Evolutionary conservation across 1,140 invertebrate species (phyloP).

Genomic region (Drosophila simulans): DNA sequence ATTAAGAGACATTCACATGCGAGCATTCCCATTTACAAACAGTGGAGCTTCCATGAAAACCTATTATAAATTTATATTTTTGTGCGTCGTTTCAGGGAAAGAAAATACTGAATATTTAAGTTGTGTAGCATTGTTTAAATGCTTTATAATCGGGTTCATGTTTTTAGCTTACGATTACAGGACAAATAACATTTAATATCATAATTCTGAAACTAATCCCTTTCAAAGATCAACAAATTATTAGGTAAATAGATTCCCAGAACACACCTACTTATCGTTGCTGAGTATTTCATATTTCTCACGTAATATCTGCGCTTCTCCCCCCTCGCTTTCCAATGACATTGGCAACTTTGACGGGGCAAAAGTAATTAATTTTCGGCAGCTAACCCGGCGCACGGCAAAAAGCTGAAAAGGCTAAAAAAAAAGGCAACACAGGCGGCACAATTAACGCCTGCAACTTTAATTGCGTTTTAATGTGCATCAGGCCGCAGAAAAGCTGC

Average conservation of each 20-base stretch:
- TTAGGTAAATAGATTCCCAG: constrained; percentile 3
- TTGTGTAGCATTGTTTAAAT: too few species aligned
- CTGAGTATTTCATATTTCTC: constrained; percentile 4
- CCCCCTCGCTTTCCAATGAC: constrained; percentile 37
- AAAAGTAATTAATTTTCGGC: constrained; percentile 73
- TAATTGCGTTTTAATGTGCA: constrained; percentile 77
- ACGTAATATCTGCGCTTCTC: neutral
- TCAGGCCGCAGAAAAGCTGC: constrained; percentile 34
- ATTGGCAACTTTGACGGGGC: constrained; percentile 44
- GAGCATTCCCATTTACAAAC: constrained; percentile 22
- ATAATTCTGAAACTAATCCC: too few species aligned
- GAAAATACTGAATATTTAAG: too few species aligned
- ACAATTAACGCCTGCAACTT: constrained; percentile 78
- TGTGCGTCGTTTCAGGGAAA: too few species aligned
- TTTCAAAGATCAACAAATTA: too few species aligned
- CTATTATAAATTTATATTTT: neutral
- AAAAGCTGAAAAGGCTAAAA: neutral
- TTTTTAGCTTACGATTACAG: too few species aligned
- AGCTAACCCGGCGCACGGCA: constrained; percentile 17
- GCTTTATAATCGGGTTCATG: too few species aligned
- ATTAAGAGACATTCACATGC: constrained; percentile 44
- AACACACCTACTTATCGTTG: constrained; percentile 18
- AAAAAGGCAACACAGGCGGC: constrained; percentile 23
- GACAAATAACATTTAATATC: too few species aligned
- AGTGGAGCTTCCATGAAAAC: neutral